These are phyloP conservation scores for Stichodactyla helianthus DNA, from an alignment of 64 coral and sea anemone species.

Conservation along the genomic window DNA sequence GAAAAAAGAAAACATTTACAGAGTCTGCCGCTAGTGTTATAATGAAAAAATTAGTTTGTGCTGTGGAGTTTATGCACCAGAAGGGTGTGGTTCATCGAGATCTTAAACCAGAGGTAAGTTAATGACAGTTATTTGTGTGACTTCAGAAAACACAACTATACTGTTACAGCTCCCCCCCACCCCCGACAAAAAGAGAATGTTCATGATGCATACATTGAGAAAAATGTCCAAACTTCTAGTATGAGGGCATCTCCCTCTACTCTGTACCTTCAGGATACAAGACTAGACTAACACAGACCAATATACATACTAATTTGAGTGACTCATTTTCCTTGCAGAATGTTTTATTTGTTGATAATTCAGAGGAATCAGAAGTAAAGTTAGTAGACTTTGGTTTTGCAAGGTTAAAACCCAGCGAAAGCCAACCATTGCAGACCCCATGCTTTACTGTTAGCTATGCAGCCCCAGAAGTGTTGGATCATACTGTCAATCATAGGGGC, in stretches of 20 bases:
- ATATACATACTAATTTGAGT: background rate
- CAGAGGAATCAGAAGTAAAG: slow-evolving; percentile 81
- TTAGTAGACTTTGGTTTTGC: slow-evolving; percentile 99
- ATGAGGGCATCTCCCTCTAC: too few species aligned
- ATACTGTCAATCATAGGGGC: slow-evolving; percentile 53
- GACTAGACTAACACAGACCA: too few species aligned
- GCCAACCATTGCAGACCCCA: slow-evolving; percentile 84
- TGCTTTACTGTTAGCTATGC: slow-evolving; percentile 91
- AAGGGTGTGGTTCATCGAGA: slow-evolving; percentile 95
- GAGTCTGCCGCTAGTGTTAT: slow-evolving; percentile 92
- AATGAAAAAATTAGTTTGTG: slow-evolving; percentile 80
- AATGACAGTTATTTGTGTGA: background rate
- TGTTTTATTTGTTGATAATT: slow-evolving; percentile 90
- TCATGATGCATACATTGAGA: background rate
- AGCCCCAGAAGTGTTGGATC: slow-evolving; percentile 83
- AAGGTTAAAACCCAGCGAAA: slow-evolving; percentile 77
- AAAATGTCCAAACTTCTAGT: too few species aligned
- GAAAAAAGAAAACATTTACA: slow-evolving; percentile 94
- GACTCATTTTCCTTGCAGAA: slow-evolving; percentile 60
- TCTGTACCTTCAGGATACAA: too few species aligned
- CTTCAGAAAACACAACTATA: too few species aligned
- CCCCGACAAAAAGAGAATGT: too few species aligned
- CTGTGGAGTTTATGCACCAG: slow-evolving; percentile 91
- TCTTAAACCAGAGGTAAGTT: slow-evolving; percentile 91
- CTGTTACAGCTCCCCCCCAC: background rate